These are phyloP conservation scores for Sminthurinus signatus DNA, from an alignment of 1,140 invertebrate genomes.

Conservation along the genomic window DNA sequence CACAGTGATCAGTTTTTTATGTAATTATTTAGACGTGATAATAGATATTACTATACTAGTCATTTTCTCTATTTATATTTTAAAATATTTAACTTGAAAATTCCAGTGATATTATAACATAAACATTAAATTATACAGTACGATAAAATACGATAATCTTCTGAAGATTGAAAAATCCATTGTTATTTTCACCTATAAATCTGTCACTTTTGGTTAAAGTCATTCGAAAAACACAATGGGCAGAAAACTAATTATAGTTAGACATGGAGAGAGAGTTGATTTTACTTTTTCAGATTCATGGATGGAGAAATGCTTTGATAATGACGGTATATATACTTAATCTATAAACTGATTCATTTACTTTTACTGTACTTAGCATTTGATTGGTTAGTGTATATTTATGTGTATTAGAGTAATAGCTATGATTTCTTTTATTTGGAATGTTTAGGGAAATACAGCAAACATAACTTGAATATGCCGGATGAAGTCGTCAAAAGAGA, in stretches of 20 bases:
- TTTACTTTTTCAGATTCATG: conserved; percentile 78
- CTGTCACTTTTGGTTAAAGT: too few species aligned
- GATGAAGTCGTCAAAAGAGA: conserved; percentile 54
- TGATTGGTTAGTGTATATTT: background rate
- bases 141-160: too few species aligned
- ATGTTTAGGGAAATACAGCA: conserved; percentile 55
- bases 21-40: too few species aligned
- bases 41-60: too few species aligned
- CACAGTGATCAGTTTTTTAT: too few species aligned
- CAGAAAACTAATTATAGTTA: conserved; percentile 54
- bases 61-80: too few species aligned
- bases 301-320: conserved; percentile 80
- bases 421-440: conserved; percentile 3
- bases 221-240: background rate
- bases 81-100: too few species aligned
- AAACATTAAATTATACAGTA: too few species aligned
- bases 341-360: too few species aligned
- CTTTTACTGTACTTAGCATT: background rate
- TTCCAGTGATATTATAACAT: too few species aligned
- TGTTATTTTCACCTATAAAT: too few species aligned
- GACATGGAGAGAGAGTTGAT: conserved; percentile 84
- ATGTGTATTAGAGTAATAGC: background rate
- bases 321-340: conserved; percentile 59
- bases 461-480: conserved; percentile 87
- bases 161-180: too few species aligned